Base-by-base conservation (phyloP, 2,888 invertebrate species). In the Agonopterix subpropinquella region DNA sequence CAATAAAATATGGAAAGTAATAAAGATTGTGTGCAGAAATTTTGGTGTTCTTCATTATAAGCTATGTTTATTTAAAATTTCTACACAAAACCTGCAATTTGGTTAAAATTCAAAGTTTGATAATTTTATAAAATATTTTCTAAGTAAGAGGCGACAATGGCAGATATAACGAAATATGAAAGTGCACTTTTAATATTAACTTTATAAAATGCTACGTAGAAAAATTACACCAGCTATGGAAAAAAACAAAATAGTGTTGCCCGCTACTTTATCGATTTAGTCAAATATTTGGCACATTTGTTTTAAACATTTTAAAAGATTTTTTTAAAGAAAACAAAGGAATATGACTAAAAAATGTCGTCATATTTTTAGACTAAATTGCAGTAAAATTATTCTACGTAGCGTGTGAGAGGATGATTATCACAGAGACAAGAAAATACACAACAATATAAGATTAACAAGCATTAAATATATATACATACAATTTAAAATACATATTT, bases 81-180 rank as follows among this genome's bases (percentile, higher is more conserved):
- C 18, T 11, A 61, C 71, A 67, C 64, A 66, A 67, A 65, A 73
- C 57, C 67, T 60, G 56, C 43, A 55, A 39, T 28, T 39, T 67
- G 69, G 66, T 76, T 78, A 73, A 74, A 80, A 75, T 77, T 71
- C 54, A 73, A 76, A 73, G 65, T 58, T 62, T 63, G 58, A 69
- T 66, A 65, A 66, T 69, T 65, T 59, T 51, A 61, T 63, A 58
- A 47, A 28, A 28, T 28, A 28, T 5, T 28, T 4, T 28, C n/a
- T 54, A 52, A 76, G 70, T 73, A 73, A 77, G 68, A 75, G 71
- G 75, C 72, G 70, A 75, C 56, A 67, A 67, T 47, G 52, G 54
- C 68, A 70, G 39, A 60, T 28, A 60, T 59, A 67, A 69, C 62
- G 62, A 70, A 70, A 70, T 61, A 53, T 50, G 62, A 77, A 74